Evolutionary conservation across 2,888 invertebrate species (phyloP).

Genomic region (Auanema freiburgensis): DNA sequence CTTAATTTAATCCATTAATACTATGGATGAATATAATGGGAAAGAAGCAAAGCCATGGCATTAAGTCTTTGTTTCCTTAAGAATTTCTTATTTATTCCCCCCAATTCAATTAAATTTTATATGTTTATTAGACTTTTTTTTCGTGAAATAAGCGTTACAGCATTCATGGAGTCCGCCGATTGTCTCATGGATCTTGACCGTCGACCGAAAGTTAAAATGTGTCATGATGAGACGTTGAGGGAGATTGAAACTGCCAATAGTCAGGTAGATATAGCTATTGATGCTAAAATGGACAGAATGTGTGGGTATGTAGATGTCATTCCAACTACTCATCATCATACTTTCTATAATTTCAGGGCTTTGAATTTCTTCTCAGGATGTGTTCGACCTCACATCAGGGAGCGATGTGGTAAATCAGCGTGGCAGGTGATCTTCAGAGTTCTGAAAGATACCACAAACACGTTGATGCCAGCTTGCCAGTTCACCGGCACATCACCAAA

Average conservation of each 20-base stretch:
- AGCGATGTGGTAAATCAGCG: conserved; percentile 29
- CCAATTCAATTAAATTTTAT: too few relatives aligned
- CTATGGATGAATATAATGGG: too few relatives aligned
- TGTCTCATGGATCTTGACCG: conserved; percentile 64
- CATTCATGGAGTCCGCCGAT: conserved; percentile 62
- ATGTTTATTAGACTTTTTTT: background rate
- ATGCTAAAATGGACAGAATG: conserved; percentile 39
- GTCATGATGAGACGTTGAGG: conserved; percentile 60
- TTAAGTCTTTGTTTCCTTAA: too few relatives aligned
- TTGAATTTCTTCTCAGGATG: conserved; percentile 23
- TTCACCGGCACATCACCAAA: conserved; percentile 51
- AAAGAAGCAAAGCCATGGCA: too few relatives aligned
- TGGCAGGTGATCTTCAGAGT: conserved; percentile 61
- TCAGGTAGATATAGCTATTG: conserved; percentile 47
- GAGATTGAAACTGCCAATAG: conserved; percentile 60
- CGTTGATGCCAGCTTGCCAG: conserved; percentile 62
- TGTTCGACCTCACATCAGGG: conserved; percentile 18
- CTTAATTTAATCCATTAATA: too few relatives aligned
- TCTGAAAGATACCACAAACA: conserved; percentile 62
- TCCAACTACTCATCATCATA: background rate
- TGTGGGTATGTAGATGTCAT: background rate
- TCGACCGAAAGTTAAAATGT: conserved; percentile 54
- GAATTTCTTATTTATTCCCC: too few relatives aligned
- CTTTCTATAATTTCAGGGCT: conserved; percentile 11
- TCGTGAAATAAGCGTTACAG: conserved; percentile 31